Base-by-base conservation (phyloP, 2,797 vertebrate species). In the Phoxinus dragarum region DNA sequence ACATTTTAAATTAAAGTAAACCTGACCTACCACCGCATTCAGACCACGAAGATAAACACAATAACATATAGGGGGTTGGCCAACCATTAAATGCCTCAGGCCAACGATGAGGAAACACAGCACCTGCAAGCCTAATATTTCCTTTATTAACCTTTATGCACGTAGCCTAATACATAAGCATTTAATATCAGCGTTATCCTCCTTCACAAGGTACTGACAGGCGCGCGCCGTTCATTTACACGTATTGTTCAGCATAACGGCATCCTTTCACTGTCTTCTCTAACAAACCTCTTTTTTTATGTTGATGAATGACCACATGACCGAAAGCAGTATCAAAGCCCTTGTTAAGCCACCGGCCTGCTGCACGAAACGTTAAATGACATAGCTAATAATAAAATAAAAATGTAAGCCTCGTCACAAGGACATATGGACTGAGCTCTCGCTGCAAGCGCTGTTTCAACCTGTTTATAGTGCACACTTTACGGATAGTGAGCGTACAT, bases 291-390 rank as follows among this genome's bases (percentile, higher is more conserved):
- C 6, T 34, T 56, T 72, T 19, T 61, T 21, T 3, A 6, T 2
- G 4, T 66, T 52, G 34, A 54, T 34, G 19, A 54, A 82, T 14
- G 52, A 66, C 74, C 54, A 56, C 44, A 61, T 27, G 59, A 71
- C 31, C 34, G 52, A 80, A 21, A 61, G 78, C 44, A 73, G 27
- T 40, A 21, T 11, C 52, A n/a, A n/a, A 64, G 0, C 44, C 21
- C 64, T 23, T 52, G 34, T 36, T 40, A 27, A 84, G 5, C 52
- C 64, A n/a, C 66, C 72, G 86, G 82, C 73, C 83, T 68, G 66
- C n/a, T 69, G 54, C n/a, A 44, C 27, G 44, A 52, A 56, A 84
- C 19, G 36, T n/a, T 49, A 56, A 79, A 78, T 75, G 59, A 40
- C 38, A 61, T 6, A 27, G 27, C 27, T 27, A 27, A 27, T 27